Evolutionary conservation across 1,140 invertebrate genomes (phyloP).

Genomic region (Neodiprion fabricii): DNA sequence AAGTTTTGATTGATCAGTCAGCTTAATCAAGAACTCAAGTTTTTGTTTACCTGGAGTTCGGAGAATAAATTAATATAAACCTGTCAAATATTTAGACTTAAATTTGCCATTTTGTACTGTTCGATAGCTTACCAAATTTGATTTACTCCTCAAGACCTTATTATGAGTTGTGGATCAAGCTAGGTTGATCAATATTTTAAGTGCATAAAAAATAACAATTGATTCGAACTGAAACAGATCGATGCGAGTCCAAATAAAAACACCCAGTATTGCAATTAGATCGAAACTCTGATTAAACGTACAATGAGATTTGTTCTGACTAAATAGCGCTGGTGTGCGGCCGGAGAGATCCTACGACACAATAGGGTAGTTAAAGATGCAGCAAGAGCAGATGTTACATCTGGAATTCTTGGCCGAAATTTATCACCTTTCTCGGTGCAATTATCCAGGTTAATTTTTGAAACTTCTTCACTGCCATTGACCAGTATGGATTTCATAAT

Average conservation of each 20-base stretch:
- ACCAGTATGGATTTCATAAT: not conserved
- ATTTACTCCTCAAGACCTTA: too few relatives aligned
- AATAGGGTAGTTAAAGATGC: slow-evolving; percentile 25
- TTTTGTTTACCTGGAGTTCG: too few relatives aligned
- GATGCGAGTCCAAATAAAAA: not conserved
- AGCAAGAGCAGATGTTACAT: slow-evolving; percentile 14
- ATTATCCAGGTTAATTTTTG: not conserved
- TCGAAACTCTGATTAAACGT: slow-evolving; percentile 14
- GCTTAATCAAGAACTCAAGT: too few relatives aligned
- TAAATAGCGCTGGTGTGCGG: slow-evolving; percentile 27
- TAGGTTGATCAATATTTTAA: too few relatives aligned
- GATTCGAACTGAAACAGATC: too few relatives aligned
- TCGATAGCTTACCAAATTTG: too few relatives aligned
- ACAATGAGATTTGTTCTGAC: slow-evolving; percentile 31
- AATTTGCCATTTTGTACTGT: too few relatives aligned
- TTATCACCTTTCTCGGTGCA: not conserved
- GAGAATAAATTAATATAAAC: too few relatives aligned
- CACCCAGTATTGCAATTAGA: not conserved
- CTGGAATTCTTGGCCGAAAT: not conserved
- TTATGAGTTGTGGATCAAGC: too few relatives aligned
- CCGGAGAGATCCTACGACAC: slow-evolving; percentile 28
- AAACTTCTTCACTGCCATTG: not conserved
- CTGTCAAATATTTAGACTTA: too few relatives aligned
- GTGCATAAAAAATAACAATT: too few relatives aligned
- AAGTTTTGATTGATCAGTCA: too few relatives aligned